Base-by-base conservation (phyloP, 2,113 vertebrate genomes). In the Lagenorhynchus albirostris region DNA sequence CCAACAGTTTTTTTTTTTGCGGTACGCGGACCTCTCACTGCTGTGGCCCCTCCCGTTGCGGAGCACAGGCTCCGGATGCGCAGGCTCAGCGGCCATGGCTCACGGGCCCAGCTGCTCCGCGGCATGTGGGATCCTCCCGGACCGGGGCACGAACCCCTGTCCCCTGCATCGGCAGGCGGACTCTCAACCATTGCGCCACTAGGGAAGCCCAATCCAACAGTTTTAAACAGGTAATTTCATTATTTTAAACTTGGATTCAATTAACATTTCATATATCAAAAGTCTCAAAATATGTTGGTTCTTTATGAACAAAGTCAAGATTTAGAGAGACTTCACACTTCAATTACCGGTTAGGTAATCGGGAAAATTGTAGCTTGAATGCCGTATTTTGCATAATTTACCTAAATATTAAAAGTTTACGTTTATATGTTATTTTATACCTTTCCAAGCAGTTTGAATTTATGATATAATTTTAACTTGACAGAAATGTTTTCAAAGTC, bases 191-290 rank as follows among this genome's bases (percentile, higher is more conserved):
- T 2, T 47, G 44, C 44, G 44, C 44, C 44, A 47, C 44, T 10
- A 47, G 9, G 44, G 44, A 47, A 47, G 44, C 9, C 44, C 44
- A 92, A 81, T 85, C 50, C 31, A 95, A 63, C n/a, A 73, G 31
- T 91, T 82, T 63, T 85, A 76, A 38, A 82, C 5, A 53, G 80
- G 33, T 95, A 55, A 82, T 92, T 94, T 95, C 53, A 92, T 95
- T 68, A 86, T 86, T 55, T 71, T 79, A 79, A 96, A 74, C 23
- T 92, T 90, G 47, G 13, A 92, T 86, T 95, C 23, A 85, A 63
- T 20, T 73, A 68, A 94, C 18, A 44, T 89, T 95, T 97, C 4
- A 44, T 86, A 95, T 82, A 82, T 92, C 15, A 88, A 60, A 41
- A 80, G 18, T 92, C 67, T 73, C 60, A 91, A 84, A 89, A 60